phyloP scores from a whole-genome alignment of 2,113 vertebrate species.

The Chroicocephalus ridibundus region DNA sequence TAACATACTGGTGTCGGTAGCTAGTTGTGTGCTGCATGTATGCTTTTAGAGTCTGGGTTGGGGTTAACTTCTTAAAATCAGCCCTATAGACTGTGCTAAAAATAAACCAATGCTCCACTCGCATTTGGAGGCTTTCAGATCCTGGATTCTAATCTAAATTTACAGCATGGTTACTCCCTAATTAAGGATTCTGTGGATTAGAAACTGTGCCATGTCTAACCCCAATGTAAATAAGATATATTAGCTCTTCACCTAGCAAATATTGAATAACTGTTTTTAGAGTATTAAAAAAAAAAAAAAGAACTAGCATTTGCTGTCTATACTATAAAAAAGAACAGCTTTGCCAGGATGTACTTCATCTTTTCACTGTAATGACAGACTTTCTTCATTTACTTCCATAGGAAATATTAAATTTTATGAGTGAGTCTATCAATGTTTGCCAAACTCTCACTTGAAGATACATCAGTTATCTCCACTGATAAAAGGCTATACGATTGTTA shows the following conservation, averaged over 20 bases:
- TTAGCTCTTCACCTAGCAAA: not conserved
- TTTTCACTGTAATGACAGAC: not conserved
- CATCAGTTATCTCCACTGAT: not conserved
- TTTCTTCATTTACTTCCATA: not conserved
- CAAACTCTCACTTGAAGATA: not conserved
- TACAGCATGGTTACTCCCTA: not conserved
- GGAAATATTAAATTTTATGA: not conserved
- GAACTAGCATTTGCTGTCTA: not conserved
- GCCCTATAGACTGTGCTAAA: not conserved
- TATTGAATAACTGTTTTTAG: not conserved
- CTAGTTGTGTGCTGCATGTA: not conserved
- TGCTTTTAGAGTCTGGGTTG: not conserved
- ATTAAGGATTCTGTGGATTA: not conserved
- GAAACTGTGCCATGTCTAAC: not conserved
- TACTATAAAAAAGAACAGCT: not conserved
- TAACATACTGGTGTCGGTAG: not conserved
- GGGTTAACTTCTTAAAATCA: not conserved
- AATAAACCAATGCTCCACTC: not conserved
- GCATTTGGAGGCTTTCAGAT: not conserved
- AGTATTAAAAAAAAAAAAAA: not conserved
- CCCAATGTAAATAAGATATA: not conserved
- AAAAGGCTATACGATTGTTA: not conserved
- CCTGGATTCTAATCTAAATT: not conserved
- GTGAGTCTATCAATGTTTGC: not conserved
- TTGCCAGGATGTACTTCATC: not conserved